Conservation (phyloP, 2,113 vertebrate genomes). For the Thalassoma bifasciatum region DNA sequence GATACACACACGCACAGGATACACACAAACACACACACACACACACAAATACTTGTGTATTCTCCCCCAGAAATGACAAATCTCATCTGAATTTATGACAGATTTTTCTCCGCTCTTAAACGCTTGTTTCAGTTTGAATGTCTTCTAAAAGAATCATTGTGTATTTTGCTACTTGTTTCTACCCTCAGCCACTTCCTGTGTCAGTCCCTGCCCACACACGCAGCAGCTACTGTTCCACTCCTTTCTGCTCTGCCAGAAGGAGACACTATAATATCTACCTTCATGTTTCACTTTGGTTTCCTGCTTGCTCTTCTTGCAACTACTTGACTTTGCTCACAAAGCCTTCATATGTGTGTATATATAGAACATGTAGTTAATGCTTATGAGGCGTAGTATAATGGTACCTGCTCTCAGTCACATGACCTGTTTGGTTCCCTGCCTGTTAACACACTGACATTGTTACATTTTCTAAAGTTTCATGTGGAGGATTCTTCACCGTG, state of each 20-base stretch:
- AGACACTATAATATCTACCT: neutral
- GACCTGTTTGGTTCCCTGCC: neutral
- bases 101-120: constrained; percentile 30
- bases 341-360: constrained; percentile 24
- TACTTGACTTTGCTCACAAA: constrained; percentile 1
- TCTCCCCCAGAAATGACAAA: neutral
- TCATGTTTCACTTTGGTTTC: constrained; percentile 5
- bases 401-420: constrained; percentile 21
- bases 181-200: constrained; percentile 63
- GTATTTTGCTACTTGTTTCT: constrained; percentile 40
- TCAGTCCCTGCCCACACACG: constrained; percentile 14
- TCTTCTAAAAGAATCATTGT: constrained; percentile 43
- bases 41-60: constrained; percentile 3
- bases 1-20: neutral
- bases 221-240: constrained; percentile 2
- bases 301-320: constrained; percentile 8
- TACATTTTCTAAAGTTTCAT: neutral
- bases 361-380: constrained; percentile 34
- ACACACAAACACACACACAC: neutral
- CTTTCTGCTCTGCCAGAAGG: constrained; percentile 8
- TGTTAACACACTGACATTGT: constrained; percentile 2
- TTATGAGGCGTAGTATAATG: constrained; percentile 16
- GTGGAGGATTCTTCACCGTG: neutral
- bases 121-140: constrained; percentile 42
- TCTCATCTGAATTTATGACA: constrained; percentile 17